phyloP scores from a whole-genome alignment of 2,113 vertebrate species.

The Cyphomyrus discorhynchus region DNA sequence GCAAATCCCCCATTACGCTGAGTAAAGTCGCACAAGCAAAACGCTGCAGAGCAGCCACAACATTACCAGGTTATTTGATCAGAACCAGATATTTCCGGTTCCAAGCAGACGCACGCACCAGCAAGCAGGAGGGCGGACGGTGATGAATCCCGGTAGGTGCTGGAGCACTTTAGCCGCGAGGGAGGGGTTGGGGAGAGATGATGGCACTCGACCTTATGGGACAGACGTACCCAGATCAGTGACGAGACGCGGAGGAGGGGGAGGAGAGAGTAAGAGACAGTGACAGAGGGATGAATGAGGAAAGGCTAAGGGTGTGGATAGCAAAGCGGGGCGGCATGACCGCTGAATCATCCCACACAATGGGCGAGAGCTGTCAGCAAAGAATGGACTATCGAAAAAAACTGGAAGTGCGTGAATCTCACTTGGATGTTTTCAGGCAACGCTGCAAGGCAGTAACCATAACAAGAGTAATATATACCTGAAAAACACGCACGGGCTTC shows the following conservation, averaged over 20 bases:
- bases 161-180: neutral
- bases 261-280: neutral
- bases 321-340: neutral
- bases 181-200: neutral
- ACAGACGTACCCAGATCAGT: neutral
- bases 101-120: neutral
- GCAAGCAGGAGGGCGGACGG: neutral
- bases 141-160: neutral
- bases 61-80: neutral
- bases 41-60: neutral
- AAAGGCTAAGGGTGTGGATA: neutral
- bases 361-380: neutral
- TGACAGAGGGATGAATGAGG: neutral
- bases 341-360: conserved; percentile 8
- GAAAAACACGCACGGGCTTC: neutral
- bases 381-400: neutral
- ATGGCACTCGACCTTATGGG: neutral
- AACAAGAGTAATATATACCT: neutral
- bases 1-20: neutral
- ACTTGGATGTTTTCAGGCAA: conserved; percentile 1
- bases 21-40: neutral
- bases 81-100: neutral
- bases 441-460: neutral
- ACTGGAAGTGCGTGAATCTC: neutral
- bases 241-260: neutral